phyloP scores from a whole-genome alignment of 2,797 vertebrate species.

The Pristis pectinata region DNA sequence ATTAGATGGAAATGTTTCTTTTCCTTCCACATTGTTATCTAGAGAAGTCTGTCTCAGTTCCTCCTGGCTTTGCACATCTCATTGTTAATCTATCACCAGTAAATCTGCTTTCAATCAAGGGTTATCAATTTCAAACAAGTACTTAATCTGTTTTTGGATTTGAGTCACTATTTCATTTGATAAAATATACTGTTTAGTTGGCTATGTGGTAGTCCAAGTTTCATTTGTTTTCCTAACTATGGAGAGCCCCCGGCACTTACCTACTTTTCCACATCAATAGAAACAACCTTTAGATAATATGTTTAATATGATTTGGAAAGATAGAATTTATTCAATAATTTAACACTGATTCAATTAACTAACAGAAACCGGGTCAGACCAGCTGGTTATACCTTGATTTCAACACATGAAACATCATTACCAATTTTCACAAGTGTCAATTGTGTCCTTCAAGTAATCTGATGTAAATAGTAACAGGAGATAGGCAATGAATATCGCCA shows the following conservation, averaged over 20 bases:
- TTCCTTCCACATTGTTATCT: background rate
- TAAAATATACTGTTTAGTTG: background rate
- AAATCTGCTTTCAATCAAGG: background rate
- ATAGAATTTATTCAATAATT: background rate
- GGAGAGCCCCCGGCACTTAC: too few species aligned
- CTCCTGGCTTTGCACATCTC: background rate
- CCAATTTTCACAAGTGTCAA: background rate
- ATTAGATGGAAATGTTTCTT: background rate
- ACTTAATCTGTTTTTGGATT: background rate
- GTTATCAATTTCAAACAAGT: background rate
- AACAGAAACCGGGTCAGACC: background rate
- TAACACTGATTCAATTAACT: background rate
- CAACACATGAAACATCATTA: background rate
- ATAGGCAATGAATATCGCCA: background rate
- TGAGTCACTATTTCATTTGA: too few species aligned
- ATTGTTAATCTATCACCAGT: background rate
- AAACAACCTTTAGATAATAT: background rate
- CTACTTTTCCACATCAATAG: background rate
- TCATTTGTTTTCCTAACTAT: background rate
- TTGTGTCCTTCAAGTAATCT: background rate
- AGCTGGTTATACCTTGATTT: background rate
- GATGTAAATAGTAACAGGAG: background rate
- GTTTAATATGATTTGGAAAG: background rate
- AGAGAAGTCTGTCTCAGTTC: background rate
- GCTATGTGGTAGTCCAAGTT: background rate